A percentile compares a stretch with the other conserved stretches of the same genome.
phyloP scores from a whole-genome alignment of 2,888 invertebrate species.

The Philereme vetulata region DNA sequence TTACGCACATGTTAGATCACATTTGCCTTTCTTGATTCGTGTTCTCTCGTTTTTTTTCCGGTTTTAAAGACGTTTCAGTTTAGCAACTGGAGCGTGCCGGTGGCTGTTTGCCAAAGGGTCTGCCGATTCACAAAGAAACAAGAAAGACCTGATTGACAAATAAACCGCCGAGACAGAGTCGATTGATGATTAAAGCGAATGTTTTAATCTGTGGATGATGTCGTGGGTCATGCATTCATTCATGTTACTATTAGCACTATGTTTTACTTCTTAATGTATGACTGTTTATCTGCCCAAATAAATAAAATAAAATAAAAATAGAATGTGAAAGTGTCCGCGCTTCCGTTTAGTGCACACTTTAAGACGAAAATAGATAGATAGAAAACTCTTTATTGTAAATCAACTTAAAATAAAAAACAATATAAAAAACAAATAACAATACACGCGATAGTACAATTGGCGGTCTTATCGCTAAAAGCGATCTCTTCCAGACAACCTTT shows the following conservation, averaged over 20 bases:
- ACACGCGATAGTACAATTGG: too few relatives aligned
- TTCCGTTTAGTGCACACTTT: constrained; percentile 8
- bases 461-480: too few relatives aligned
- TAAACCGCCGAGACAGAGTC: not conserved
- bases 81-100: constrained; percentile 64
- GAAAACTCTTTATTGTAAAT: too few relatives aligned
- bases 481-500: too few relatives aligned
- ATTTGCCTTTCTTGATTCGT: constrained; percentile 23
- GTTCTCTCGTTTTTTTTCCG: constrained; percentile 44
- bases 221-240: too few relatives aligned
- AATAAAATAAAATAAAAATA: too few relatives aligned
- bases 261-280: too few relatives aligned
- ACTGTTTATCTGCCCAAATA: too few relatives aligned
- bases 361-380: constrained; percentile 12
- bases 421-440: too few relatives aligned
- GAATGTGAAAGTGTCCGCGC: constrained; percentile 27
- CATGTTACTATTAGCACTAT: too few relatives aligned
- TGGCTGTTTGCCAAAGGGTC: constrained; percentile 45
- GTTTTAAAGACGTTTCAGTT: constrained; percentile 58
- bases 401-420: too few relatives aligned
- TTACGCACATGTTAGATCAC: constrained; percentile 38
- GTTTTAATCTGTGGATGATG: too few relatives aligned
- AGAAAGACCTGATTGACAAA: constrained; percentile 27
- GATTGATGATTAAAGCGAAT: constrained; percentile 1
- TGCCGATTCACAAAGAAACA: constrained; percentile 36